Conservation (phyloP, 2,113 vertebrate species). For the Percopsis transmontana region DNA sequence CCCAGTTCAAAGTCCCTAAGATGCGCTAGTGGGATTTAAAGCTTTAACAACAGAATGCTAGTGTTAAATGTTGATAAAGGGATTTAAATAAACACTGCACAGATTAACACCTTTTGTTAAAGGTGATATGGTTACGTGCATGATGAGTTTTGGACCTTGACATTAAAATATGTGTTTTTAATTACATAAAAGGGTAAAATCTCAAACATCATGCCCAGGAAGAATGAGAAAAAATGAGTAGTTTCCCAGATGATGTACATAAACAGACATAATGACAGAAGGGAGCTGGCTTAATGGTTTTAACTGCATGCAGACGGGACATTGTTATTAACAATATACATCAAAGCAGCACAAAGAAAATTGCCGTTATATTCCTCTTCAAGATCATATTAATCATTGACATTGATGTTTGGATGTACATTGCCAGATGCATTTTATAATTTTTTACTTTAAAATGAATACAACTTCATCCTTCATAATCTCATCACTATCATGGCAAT, state of each 20-base stretch:
- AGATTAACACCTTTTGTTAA: too few relatives aligned
- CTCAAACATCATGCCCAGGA: neutral
- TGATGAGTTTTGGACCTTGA: neutral
- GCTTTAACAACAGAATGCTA: too few relatives aligned
- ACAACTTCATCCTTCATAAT: neutral
- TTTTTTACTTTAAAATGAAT: too few relatives aligned
- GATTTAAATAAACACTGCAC: too few relatives aligned
- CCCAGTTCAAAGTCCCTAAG: too few relatives aligned
- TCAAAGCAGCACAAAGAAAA: slow-evolving; percentile 18
- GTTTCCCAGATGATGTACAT: slow-evolving; percentile 20
- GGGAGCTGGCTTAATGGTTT: slow-evolving; percentile 25
- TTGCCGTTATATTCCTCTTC: neutral
- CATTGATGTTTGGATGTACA: neutral
- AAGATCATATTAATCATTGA: neutral
- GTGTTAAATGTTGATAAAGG: too few relatives aligned
- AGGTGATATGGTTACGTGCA: too few relatives aligned
- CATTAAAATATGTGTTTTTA: slow-evolving; percentile 16
- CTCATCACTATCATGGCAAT: slow-evolving; percentile 18
- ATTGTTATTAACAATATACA: slow-evolving; percentile 13
- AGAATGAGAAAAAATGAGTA: slow-evolving; percentile 6
- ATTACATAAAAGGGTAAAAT: slow-evolving; percentile 7
- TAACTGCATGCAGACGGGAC: slow-evolving; percentile 7
- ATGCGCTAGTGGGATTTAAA: too few relatives aligned
- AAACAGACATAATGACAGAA: slow-evolving; percentile 23
- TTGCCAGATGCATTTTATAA: too few relatives aligned